Percentiles rank a stretch among this genome's conserved stretches.
These are phyloP conservation scores for Plectropomus leopardus DNA, from an alignment of 2,113 vertebrate species.

Conservation along the genomic window DNA sequence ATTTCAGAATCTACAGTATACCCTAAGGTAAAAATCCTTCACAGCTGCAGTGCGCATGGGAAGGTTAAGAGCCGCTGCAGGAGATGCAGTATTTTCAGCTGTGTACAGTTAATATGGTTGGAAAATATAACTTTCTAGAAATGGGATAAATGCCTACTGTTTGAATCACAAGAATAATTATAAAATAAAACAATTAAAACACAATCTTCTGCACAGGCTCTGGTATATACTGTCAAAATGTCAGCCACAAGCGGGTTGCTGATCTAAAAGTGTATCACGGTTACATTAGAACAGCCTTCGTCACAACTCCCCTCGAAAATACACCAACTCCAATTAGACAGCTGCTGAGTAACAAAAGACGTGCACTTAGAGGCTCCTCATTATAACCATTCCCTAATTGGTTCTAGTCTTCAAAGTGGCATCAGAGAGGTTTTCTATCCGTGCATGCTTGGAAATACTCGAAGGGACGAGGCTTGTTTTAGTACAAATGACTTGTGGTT, in stretches of 20 bases:
- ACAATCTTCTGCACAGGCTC: not conserved
- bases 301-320: slow-evolving; percentile 43
- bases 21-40: slow-evolving; percentile 24
- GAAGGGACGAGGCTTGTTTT: slow-evolving; percentile 22
- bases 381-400: slow-evolving; percentile 80
- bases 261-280: slow-evolving; percentile 33
- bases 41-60: slow-evolving; percentile 39
- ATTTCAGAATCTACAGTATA: slow-evolving; percentile 26
- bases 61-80: slow-evolving; percentile 35
- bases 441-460: slow-evolving; percentile 40
- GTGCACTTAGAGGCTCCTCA: slow-evolving; percentile 73
- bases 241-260: not conserved
- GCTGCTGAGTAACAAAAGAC: slow-evolving; percentile 75
- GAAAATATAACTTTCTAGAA: not conserved
- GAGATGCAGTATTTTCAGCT: slow-evolving; percentile 23
- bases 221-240: not conserved
- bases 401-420: slow-evolving; percentile 75
- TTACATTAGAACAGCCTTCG: slow-evolving; percentile 32
- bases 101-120: not conserved
- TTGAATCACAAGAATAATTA: not conserved
- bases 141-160: not conserved
- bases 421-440: slow-evolving; percentile 62
- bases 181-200: not conserved
- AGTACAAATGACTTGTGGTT: slow-evolving; percentile 42
- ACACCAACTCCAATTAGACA: slow-evolving; percentile 76